A percentile compares a stretch with the other conserved stretches of the same genome.
Conservation (phyloP, 2,888 invertebrate genomes). For the Eristalis intricaria region DNA sequence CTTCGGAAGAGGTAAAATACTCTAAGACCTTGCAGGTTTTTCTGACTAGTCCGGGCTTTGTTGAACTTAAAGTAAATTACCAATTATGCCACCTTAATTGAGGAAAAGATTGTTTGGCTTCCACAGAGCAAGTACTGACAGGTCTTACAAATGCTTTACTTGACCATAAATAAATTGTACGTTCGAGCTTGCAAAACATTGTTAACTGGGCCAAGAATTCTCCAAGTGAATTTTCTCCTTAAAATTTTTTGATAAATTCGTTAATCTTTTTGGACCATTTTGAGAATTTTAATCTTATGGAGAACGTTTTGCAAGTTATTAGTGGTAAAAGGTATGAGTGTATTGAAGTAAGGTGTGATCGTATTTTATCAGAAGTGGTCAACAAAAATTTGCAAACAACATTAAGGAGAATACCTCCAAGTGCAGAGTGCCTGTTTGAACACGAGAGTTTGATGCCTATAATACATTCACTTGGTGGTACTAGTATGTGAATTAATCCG, state of each 20-base stretch:
- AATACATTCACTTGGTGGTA: slow-evolving; percentile 15
- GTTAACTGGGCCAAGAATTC: slow-evolving; percentile 2
- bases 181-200: slow-evolving; percentile 8
- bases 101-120: slow-evolving; percentile 30
- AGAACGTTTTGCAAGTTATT: slow-evolving; percentile 11
- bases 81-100: slow-evolving; percentile 8
- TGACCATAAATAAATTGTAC: slow-evolving; percentile 1
- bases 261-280: slow-evolving; percentile 20
- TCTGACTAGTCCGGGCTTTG: slow-evolving; percentile 3
- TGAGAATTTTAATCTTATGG: slow-evolving; percentile 3
- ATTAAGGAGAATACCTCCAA: slow-evolving; percentile 25
- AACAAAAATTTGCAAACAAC: slow-evolving; percentile 27
- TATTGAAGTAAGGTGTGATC: slow-evolving; percentile 3
- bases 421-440: slow-evolving; percentile 20
- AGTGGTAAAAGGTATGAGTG: slow-evolving; percentile 22
- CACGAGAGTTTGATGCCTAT: slow-evolving; percentile 2
- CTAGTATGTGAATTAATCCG: slow-evolving; percentile 16
- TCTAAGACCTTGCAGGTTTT: slow-evolving; percentile 8
- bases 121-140: slow-evolving; percentile 16
- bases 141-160: slow-evolving; percentile 12
- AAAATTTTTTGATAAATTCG: slow-evolving; percentile 21
- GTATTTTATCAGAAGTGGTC: slow-evolving; percentile 27
- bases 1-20: slow-evolving; percentile 28
- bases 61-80: slow-evolving; percentile 13
- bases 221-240: slow-evolving; percentile 11